Conservation (phyloP, 2,888 invertebrate genomes). For the Agrenia bidenticulata region DNA sequence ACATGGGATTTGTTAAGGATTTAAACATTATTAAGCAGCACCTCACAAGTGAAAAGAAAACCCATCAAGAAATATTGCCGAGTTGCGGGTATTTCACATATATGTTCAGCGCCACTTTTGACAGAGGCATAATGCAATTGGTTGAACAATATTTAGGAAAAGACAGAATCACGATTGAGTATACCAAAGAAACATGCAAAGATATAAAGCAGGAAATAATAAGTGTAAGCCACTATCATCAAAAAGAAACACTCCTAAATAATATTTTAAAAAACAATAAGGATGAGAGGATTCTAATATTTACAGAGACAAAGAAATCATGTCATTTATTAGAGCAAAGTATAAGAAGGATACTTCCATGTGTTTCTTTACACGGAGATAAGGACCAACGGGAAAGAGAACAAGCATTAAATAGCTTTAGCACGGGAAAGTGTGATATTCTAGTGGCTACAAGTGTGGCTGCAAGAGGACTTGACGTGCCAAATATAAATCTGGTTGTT, state of each 20-base stretch:
- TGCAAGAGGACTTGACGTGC: constrained; percentile 86
- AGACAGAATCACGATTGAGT: constrained; percentile 81
- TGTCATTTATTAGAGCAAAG: constrained; percentile 87
- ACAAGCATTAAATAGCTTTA: constrained; percentile 75
- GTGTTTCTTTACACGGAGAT: constrained; percentile 75
- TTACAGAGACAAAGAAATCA: constrained; percentile 80
- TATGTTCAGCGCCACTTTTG: constrained; percentile 79
- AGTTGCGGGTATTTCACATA: too few species aligned
- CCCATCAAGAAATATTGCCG: too few species aligned
- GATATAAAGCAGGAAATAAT: constrained; percentile 83
- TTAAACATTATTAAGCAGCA: constrained; percentile 59
- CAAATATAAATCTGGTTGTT: constrained; percentile 67
- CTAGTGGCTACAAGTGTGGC: constrained; percentile 95
- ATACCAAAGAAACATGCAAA: constrained; percentile 86
- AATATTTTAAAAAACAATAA: constrained; percentile 63
- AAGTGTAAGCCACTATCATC: constrained; percentile 70
- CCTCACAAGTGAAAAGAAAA: too few species aligned
- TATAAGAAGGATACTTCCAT: constrained; percentile 70
- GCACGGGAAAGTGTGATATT: constrained; percentile 71
- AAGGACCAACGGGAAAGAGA: constrained; percentile 72
- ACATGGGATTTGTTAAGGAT: constrained; percentile 68
- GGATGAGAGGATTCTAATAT: constrained; percentile 67
- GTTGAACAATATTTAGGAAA: constrained; percentile 73
- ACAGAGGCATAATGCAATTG: constrained; percentile 70
- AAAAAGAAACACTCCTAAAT: constrained; percentile 71